phyloP scores from a whole-genome alignment of 2,888 invertebrate species.

The Plagodis dolabraria region DNA sequence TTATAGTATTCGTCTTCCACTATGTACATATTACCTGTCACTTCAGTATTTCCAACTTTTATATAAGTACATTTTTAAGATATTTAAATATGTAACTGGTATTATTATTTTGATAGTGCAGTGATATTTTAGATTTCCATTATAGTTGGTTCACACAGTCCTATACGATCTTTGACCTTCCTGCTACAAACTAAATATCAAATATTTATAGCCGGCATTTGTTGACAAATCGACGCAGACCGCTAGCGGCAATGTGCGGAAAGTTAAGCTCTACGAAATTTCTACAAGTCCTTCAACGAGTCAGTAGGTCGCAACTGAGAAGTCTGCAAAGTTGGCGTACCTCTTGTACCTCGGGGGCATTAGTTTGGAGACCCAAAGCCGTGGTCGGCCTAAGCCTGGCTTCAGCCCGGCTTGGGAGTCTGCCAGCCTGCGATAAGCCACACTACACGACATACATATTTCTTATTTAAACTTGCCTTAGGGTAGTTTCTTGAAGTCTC shows the following conservation, averaged over 20 bases:
- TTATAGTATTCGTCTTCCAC: too few relatives aligned
- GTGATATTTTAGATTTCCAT: too few relatives aligned
- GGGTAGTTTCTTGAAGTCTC: not conserved
- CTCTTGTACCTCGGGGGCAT: slow-evolving; percentile 45
- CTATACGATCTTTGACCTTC: too few relatives aligned
- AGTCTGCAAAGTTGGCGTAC: slow-evolving; percentile 28
- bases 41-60: too few relatives aligned
- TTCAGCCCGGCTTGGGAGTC: slow-evolving; percentile 55
- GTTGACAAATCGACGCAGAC: too few relatives aligned
- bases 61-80: too few relatives aligned
- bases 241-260: not conserved
- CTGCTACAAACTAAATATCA: too few relatives aligned
- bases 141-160: too few relatives aligned
- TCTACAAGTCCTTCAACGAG: slow-evolving; percentile 7
- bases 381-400: slow-evolving; percentile 54
- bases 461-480: slow-evolving; percentile 51
- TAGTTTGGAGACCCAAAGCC: slow-evolving; percentile 56
- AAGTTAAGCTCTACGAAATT: not conserved
- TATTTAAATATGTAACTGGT: too few relatives aligned
- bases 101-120: too few relatives aligned
- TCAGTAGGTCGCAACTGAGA: slow-evolving; percentile 23
- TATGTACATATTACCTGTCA: too few relatives aligned
- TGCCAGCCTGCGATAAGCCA: slow-evolving; percentile 60
- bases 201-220: too few relatives aligned
- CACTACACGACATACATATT: slow-evolving; percentile 57